Evolutionary conservation across 2,797 vertebrate species (phyloP).

Genomic region (Gymnocypris eckloni): DNA sequence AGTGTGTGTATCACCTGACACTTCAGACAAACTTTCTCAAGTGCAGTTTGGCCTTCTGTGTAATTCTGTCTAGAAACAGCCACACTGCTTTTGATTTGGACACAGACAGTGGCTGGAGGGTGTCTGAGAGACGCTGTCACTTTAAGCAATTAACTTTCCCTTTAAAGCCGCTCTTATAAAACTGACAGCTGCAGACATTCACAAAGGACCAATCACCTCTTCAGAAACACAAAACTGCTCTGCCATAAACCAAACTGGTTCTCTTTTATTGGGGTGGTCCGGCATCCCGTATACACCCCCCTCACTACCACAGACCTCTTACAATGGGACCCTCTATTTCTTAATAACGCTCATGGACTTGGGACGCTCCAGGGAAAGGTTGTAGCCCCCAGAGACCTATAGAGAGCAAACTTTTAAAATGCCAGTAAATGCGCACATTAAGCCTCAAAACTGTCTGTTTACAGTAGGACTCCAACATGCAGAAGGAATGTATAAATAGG

Average conservation of each 20-base stretch:
- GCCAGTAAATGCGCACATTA: neutral
- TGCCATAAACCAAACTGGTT: conserved; percentile 62
- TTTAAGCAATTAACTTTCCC: conserved; percentile 66
- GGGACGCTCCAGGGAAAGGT: conserved; percentile 39
- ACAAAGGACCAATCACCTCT: conserved; percentile 65
- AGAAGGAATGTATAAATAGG: conserved; percentile 5
- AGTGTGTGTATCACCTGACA: conserved; percentile 49
- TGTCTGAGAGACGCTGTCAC: conserved; percentile 64
- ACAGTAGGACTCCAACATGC: neutral
- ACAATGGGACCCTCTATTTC: conserved; percentile 53
- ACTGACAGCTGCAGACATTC: conserved; percentile 66
- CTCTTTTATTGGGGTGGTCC: conserved; percentile 63
- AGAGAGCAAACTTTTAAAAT: conserved; percentile 9
- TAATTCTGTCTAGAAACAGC: conserved; percentile 47
- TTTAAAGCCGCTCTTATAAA: conserved; percentile 66
- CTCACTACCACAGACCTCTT: conserved; percentile 20
- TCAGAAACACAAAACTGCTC: conserved; percentile 63
- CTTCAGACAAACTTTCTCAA: conserved; percentile 58
- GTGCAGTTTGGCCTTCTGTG: conserved; percentile 57
- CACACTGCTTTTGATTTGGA: conserved; percentile 57
- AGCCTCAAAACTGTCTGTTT: neutral
- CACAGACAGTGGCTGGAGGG: conserved; percentile 60
- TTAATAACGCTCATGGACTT: conserved; percentile 60
- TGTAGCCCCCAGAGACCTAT: conserved; percentile 26
- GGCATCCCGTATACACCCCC: conserved; percentile 52